Evolutionary conservation across 2,888 invertebrate genomes (phyloP).

Genomic region (Scotopteryx bipunctaria): DNA sequence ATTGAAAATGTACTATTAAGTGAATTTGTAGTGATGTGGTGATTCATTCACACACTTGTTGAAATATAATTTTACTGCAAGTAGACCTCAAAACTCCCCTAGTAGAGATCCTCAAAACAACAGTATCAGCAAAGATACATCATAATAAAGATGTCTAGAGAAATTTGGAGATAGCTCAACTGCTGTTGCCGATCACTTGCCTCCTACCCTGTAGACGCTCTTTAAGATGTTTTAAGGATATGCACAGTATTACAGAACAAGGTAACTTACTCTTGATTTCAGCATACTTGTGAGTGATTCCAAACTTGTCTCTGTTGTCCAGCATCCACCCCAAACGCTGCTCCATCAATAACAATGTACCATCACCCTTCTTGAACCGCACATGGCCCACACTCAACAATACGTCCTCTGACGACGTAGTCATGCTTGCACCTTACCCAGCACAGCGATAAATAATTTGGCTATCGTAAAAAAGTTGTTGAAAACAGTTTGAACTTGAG

Average conservation of each 20-base stretch:
- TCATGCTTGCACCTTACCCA: conserved; percentile 78
- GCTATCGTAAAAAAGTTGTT: conserved; percentile 36
- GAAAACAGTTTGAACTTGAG: conserved; percentile 43
- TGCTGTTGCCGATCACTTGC: not conserved
- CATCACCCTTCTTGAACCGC: conserved; percentile 97
- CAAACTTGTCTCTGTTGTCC: conserved; percentile 95
- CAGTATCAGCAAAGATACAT: too few species aligned
- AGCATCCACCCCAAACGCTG: conserved; percentile 98
- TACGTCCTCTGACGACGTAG: conserved; percentile 97
- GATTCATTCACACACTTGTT: too few species aligned
- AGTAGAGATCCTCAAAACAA: too few species aligned
- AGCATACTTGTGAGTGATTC: conserved; percentile 96
- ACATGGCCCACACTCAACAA: conserved; percentile 96
- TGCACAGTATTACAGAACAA: not conserved
- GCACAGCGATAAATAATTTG: conserved; percentile 13
- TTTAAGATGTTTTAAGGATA: not conserved
- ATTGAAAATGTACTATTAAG: not conserved
- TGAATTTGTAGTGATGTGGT: too few species aligned
- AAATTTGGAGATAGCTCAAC: too few species aligned
- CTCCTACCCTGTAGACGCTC: not conserved
- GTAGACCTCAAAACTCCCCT: too few species aligned
- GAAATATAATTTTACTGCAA: too few species aligned
- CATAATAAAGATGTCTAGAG: too few species aligned
- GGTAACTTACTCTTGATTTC: conserved; percentile 94
- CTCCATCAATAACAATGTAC: conserved; percentile 97